phyloP scores from a whole-genome alignment of 2,797 vertebrate species.

The Diglossa cyanea region DNA sequence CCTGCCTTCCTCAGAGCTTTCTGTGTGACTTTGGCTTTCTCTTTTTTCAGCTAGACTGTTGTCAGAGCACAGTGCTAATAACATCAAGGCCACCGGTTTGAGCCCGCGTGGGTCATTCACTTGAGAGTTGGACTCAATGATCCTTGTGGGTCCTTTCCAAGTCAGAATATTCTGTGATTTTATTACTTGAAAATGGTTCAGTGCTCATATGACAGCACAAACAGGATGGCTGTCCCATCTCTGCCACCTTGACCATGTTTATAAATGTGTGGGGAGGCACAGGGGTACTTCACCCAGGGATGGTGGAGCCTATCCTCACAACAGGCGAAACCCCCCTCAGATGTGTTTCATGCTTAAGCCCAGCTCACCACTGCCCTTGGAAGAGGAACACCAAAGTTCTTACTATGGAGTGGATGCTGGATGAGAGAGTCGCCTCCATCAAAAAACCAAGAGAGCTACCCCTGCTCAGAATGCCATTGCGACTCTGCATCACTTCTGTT shows the following conservation, averaged over 20 bases:
- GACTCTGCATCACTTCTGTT: neutral
- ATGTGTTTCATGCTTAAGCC: accelerated
- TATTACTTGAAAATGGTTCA: neutral
- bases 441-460: neutral
- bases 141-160: neutral
- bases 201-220: neutral
- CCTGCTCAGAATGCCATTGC: neutral
- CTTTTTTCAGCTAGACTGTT: neutral
- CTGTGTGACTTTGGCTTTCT: neutral
- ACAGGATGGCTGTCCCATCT: neutral
- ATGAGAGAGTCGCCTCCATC: accelerated
- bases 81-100: neutral
- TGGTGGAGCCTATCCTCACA: neutral
- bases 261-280: neutral
- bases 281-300: neutral
- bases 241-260: neutral
- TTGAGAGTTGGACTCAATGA: neutral
- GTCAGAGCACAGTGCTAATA: neutral
- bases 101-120: neutral
- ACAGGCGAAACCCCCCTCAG: neutral
- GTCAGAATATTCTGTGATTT: neutral
- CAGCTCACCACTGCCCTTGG: too few relatives aligned
- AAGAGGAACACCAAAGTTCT: neutral
- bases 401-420: neutral
- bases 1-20: neutral